Evolutionary conservation across 2,113 vertebrate genomes (phyloP), one percentile per base, ranked within the genome.

Genomic region (Tinamus guttatus): DNA sequence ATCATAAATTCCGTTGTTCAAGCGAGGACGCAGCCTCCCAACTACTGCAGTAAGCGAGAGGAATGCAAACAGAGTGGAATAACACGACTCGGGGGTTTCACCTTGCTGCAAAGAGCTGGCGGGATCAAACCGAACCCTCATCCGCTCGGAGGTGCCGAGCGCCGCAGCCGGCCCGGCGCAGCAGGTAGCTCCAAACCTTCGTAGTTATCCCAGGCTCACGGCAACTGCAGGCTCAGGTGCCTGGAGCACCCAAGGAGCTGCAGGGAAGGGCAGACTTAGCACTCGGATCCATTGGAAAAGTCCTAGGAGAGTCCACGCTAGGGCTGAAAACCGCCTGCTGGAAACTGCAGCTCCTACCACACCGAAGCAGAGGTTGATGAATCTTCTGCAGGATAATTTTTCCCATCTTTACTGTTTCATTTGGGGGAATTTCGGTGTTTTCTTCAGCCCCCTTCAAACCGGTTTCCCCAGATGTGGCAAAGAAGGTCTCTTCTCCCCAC

Each of bases 1-100:
- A 68, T 30, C 63, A 89, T 95, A 94, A 95, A 96, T 90, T 9
- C 92, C 45, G 64, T 47, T 93, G 81, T 97, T 95, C 81, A 87
- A 82, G 43, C 81, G 51, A 40, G 81, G 96, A 64, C 91, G 49
- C 76, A 45, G 87, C 73, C 96, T 92, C 91, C 81, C 69, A 87
- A 65, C 59, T 38, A 21, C 85, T 78, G 58, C 90, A 76, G 70
- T 11, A 78, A 95, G 89, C 28, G 34, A 87, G 81, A 92, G 94
- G 93, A 92, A 90, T 11, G 93, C 87, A 79, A 71, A 85, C 84
- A 65, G 71, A 83, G 56, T 0, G 32, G 87, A 79, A 32, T 18
- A 81, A 74, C 68, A 4, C 5, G 43, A 32, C 65, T 79, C 41
- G 45, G 52, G 52, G 58, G 43, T 71, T 63, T 36, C 92, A 62